These are phyloP conservation scores for Leptothorax acervorum DNA, from an alignment of 2,888 invertebrate genomes.

Conservation along the genomic window DNA sequence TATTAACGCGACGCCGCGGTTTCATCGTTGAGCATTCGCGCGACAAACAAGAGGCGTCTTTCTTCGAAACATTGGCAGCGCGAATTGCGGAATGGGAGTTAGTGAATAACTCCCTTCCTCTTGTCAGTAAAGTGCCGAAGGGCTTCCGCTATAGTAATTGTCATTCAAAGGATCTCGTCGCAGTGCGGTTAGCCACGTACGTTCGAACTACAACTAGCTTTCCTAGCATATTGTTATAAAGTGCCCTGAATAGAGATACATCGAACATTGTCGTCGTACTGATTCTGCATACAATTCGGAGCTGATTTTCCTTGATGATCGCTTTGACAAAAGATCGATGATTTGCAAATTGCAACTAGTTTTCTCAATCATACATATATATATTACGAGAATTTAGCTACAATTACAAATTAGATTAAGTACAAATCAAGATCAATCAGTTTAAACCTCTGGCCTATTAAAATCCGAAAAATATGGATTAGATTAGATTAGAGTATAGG, in stretches of 20 bases:
- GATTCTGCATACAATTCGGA: not conserved
- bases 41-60: conserved; percentile 6
- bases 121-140: not conserved
- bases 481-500: not conserved
- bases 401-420: not conserved
- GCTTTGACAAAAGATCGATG: not conserved
- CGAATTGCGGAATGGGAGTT: conserved; percentile 5
- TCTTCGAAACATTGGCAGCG: not conserved
- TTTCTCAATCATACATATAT: not conserved
- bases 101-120: not conserved
- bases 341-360: not conserved
- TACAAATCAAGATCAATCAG: not conserved
- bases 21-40: not conserved
- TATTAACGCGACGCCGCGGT: not conserved
- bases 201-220: conserved; percentile 16
- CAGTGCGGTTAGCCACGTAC: conserved; percentile 31
- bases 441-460: not conserved
- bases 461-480: not conserved
- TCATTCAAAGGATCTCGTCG: conserved; percentile 30
- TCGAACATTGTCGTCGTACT: not conserved
- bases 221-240: conserved; percentile 30
- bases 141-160: conserved; percentile 38
- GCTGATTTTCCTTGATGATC: not conserved
- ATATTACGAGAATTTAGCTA: not conserved
- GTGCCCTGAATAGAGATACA: not conserved